Conservation (phyloP, 2,113 vertebrate genomes). For the Cyanoramphus novaezelandiae region DNA sequence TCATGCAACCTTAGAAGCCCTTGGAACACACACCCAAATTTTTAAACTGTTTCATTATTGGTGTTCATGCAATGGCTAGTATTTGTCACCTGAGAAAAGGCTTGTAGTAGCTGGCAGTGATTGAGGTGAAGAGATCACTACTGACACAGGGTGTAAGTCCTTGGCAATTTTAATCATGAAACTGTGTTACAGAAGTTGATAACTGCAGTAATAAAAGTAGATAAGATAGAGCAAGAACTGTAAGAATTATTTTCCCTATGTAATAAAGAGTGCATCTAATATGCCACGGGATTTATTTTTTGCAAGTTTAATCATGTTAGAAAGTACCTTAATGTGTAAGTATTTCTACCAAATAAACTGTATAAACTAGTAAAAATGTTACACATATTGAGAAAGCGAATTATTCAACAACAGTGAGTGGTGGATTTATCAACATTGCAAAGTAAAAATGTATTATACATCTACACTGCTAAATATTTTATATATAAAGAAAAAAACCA, state of each 20-base stretch:
- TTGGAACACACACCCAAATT: not conserved
- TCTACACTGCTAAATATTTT: not conserved
- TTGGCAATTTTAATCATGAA: not conserved
- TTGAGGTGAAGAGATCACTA: not conserved
- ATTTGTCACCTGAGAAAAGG: not conserved
- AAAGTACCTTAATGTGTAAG: not conserved
- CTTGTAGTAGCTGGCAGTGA: not conserved
- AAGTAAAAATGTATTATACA: not conserved
- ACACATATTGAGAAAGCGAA: not conserved
- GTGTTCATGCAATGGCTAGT: not conserved
- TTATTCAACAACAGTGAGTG: not conserved
- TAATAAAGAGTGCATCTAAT: not conserved
- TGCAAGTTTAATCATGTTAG: not conserved
- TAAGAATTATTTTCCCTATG: not conserved
- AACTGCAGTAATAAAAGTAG: not conserved
- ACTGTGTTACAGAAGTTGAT: not conserved
- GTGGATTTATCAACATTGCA: not conserved
- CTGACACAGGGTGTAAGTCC: not conserved
- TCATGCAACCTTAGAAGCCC: not conserved
- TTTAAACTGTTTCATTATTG: not conserved
- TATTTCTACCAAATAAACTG: not conserved
- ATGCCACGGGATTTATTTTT: not conserved
- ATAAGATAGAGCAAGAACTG: not conserved
- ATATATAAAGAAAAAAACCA: not conserved
- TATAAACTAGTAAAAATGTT: not conserved